phyloP scores from a whole-genome alignment of 2,797 vertebrate genomes.

The Buceros bicornis region DNA sequence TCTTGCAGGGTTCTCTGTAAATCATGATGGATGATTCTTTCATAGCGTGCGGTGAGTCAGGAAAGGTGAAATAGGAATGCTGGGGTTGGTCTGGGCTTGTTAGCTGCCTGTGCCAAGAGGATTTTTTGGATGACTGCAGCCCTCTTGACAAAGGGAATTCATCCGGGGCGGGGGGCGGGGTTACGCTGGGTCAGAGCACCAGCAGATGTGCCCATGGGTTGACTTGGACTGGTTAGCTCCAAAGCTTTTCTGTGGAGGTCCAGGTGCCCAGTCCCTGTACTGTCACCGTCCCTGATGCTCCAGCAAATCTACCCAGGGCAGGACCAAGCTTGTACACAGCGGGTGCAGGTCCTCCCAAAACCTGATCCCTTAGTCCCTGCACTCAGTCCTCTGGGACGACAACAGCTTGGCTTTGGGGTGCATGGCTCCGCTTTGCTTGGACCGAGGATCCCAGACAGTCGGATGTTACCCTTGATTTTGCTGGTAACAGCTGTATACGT shows the following conservation, averaged over 20 bases:
- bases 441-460: accelerated
- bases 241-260: background rate
- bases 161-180: accelerated
- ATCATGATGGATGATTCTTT: background rate
- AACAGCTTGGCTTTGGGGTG: background rate
- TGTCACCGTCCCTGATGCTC: background rate
- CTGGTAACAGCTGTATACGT: accelerated
- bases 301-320: accelerated
- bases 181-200: background rate
- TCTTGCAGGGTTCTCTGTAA: background rate
- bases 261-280: accelerated
- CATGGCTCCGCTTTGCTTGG: background rate
- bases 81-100: slow-evolving; percentile 25
- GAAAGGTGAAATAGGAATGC: background rate
- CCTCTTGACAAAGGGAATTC: background rate
- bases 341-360: background rate
- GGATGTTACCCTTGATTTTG: background rate
- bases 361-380: background rate
- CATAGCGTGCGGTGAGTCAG: background rate
- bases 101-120: background rate
- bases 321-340: accelerated
- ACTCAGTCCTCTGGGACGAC: background rate
- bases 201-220: background rate
- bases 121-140: background rate
- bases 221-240: background rate